Evolutionary conservation across 1,140 invertebrate genomes (phyloP), one percentile per base, ranked within the genome.

Genomic region (Heliconius hewitsoni): DNA sequence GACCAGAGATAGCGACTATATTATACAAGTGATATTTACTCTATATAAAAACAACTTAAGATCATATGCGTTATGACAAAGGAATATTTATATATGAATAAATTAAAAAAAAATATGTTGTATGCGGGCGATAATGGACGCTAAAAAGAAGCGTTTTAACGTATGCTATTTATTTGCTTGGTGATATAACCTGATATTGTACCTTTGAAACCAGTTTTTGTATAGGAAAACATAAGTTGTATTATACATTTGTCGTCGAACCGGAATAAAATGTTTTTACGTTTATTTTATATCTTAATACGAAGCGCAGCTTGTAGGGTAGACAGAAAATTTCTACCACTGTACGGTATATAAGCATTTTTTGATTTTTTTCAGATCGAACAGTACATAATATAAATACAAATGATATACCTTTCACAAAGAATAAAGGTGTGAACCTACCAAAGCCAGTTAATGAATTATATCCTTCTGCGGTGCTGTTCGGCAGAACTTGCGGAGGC

Each of bases 401-500:
- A 42, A 72, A 72, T 72, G 34, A 72, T 16, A 72, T 72, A 72
- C 34, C 16, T 37, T 42, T 72, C 30, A 37, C 71, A 6, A 77
- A 77, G 8, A 72, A 34, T 23, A 71, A 76, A 50, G 60, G 57
- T 0, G 70, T 71, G 50, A 55, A 2, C 3, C 3, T 16, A 39
- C 5, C 9, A 19, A 79, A 74, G 42, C 73, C 77, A 66, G 77
- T 79, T 30, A 87, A 92, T 78, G 85, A 89, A 77, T 80, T 83
- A 55, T 91, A 81, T 75, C 93, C 93, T 0, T 88, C 91, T 13
- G 91, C 93, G 0, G 89, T 93, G 19, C 90, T 94, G 0, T 94
- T 92, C 81, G 91, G 91, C 71, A 84, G 87, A 52, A 92, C 91
- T 11, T 94, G 93, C 74, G 93, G 93, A 0, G 93, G 91, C 16